Base-by-base conservation (phyloP, 1,140 invertebrate species). In the Bombus polaris region DNA sequence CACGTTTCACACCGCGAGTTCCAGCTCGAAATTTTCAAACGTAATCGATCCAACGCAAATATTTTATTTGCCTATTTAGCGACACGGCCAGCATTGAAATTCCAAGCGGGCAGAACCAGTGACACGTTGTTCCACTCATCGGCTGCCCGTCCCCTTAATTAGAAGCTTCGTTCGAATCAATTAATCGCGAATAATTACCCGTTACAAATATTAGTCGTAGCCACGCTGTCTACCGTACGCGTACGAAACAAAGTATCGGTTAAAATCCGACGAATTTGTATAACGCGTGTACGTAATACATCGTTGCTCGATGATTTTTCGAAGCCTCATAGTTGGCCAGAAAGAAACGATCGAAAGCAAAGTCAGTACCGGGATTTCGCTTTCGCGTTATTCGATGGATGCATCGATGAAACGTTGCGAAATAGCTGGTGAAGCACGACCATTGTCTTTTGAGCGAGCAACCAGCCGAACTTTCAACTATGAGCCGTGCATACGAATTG, bases 401-500 rank as follows among this genome's bases (percentile, higher is more conserved):
- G 39, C 62, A 66, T 47, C 35, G 44, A 65, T 9, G 25, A 15
- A 42, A 57, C 57, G 28, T 32, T 57, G 35, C 75, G 53, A 76
- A 80, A 89, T 87, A 79, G 32, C 73, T 42, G 71, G 32, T 74
- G 82, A 81, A 77, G 87, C 87, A 81, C 74, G 82, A 87, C 81
- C 68, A 85, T 87, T 87, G 88, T 89, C 89, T 87, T 42, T 65
- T 53, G n/a, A 68, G 65, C 35, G 28, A 44, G 73, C 65, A 35
- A 72, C 78, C 77, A 84, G 77, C 81, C 70, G 84, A 89, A 89
- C 83, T 59, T 83, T 78, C 87, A 37, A 82, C 42, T 62, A 53
- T 65, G 73, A 80, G 66, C 70, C 65, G 80, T 74, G 89, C 89
- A 89, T 90, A 87, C 81, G 74, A 90, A 90, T 90, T 39, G 85